These are phyloP conservation scores for Planiliza haematocheilus DNA, from an alignment of 2,113 vertebrate genomes.

Conservation along the genomic window DNA sequence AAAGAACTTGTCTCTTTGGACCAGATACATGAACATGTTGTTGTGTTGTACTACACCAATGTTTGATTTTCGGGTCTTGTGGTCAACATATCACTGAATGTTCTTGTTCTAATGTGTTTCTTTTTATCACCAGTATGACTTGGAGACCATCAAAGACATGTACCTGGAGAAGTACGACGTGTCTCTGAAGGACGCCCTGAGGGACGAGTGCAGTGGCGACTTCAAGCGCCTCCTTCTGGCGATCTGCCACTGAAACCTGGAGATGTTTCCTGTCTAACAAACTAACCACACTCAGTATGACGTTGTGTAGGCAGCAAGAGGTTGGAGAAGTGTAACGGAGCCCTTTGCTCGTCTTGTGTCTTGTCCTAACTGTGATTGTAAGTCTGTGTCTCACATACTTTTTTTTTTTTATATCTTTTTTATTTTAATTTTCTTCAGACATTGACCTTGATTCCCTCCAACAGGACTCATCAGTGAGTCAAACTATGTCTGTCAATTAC, in stretches of 20 bases:
- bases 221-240: conserved; percentile 86
- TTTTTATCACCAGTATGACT: conserved; percentile 72
- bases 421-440: conserved; percentile 26
- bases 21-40: too few species aligned
- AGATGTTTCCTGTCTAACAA: conserved; percentile 43
- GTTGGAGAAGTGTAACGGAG: conserved; percentile 1
- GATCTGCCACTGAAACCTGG: conserved; percentile 78
- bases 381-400: background rate
- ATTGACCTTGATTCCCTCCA: background rate
- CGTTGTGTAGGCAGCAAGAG: conserved; percentile 26
- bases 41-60: too few species aligned
- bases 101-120: conserved; percentile 86
- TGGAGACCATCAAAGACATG: conserved; percentile 87
- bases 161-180: conserved; percentile 87
- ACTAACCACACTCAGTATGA: conserved; percentile 48
- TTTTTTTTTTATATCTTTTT: conserved; percentile 32
- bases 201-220: conserved; percentile 83
- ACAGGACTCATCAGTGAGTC: background rate
- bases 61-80: too few species aligned
- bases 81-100: too few species aligned
- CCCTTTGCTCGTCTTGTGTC: conserved; percentile 2
- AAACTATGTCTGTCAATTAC: conserved; percentile 10
- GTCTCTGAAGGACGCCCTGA: conserved; percentile 84
- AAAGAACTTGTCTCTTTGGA: too few species aligned
- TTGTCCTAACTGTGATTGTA: conserved; percentile 1